A percentile compares a stretch with the other conserved stretches of the same genome.
phyloP scores from a whole-genome alignment of 2,888 invertebrate species.

The Galeopsomyia nigrocyanea region DNA sequence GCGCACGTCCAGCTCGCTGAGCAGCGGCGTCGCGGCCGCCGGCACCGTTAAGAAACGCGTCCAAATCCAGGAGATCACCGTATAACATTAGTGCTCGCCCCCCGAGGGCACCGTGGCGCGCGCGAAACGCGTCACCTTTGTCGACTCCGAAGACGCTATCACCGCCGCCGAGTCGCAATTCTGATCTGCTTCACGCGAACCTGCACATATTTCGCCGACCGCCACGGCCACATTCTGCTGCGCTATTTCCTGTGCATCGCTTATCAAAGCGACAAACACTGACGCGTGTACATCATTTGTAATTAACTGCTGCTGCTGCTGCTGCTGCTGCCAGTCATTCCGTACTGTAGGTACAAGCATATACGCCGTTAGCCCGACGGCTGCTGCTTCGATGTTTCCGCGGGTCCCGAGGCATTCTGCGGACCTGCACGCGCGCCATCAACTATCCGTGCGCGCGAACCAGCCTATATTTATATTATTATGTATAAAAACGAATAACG shows the following conservation, averaged over 20 bases:
- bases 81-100: slow-evolving; percentile 74
- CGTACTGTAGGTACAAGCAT: too few species aligned
- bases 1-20: background rate
- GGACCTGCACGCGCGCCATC: too few species aligned
- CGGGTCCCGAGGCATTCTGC: too few species aligned
- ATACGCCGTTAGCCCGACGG: too few species aligned
- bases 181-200: slow-evolving; percentile 19
- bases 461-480: slow-evolving; percentile 36
- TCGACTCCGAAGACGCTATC: slow-evolving; percentile 53
- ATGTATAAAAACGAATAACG: slow-evolving; percentile 43
- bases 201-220: slow-evolving; percentile 27
- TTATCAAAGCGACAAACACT: too few species aligned
- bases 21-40: slow-evolving; percentile 51
- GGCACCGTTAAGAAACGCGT: slow-evolving; percentile 79
- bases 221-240: slow-evolving; percentile 19
- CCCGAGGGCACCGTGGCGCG: slow-evolving; percentile 62
- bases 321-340: too few species aligned
- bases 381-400: too few species aligned
- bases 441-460: too few species aligned
- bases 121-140: slow-evolving; percentile 65
- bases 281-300: too few species aligned
- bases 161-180: slow-evolving; percentile 56
- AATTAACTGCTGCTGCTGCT: too few species aligned
- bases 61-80: slow-evolving; percentile 85
- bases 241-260: too few species aligned